Conservation (phyloP, 2,888 invertebrate genomes). For the Myathropa florea region DNA sequence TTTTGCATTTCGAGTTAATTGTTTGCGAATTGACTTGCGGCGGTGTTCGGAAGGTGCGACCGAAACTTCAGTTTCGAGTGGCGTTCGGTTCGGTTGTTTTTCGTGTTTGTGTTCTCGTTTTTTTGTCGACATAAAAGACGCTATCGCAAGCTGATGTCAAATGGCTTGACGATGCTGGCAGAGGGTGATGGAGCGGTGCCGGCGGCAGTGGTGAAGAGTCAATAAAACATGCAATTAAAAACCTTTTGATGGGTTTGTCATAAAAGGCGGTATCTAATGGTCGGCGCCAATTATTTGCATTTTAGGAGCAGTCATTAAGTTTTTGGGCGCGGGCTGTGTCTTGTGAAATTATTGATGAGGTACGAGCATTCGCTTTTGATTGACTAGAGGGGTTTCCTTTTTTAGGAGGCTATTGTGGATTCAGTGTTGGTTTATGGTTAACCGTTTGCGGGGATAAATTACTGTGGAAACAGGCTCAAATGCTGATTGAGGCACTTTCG, state of each 20-base stretch:
- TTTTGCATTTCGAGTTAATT: neutral
- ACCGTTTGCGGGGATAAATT: too few species aligned
- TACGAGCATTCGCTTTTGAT: neutral
- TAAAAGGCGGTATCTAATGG: neutral
- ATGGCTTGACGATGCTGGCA: neutral
- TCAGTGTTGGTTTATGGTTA: neutral
- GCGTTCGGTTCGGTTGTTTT: neutral
- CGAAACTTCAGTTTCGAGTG: neutral
- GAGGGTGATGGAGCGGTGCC: neutral
- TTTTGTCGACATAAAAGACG: neutral
- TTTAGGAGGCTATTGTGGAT: neutral
- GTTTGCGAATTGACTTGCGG: neutral
- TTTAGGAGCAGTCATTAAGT: neutral
- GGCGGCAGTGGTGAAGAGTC: neutral
- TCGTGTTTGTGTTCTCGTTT: neutral
- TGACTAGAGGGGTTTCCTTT: neutral
- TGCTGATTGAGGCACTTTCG: neutral
- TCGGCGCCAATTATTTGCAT: conserved; percentile 17
- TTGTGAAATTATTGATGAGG: neutral
- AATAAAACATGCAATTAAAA: conserved; percentile 23
- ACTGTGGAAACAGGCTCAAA: neutral
- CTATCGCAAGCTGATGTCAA: neutral
- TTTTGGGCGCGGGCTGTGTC: neutral
- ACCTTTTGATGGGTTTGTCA: neutral
- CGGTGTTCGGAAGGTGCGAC: neutral